Conservation (phyloP, 2,888 invertebrate genomes). For the Temnothorax unifasciatus region DNA sequence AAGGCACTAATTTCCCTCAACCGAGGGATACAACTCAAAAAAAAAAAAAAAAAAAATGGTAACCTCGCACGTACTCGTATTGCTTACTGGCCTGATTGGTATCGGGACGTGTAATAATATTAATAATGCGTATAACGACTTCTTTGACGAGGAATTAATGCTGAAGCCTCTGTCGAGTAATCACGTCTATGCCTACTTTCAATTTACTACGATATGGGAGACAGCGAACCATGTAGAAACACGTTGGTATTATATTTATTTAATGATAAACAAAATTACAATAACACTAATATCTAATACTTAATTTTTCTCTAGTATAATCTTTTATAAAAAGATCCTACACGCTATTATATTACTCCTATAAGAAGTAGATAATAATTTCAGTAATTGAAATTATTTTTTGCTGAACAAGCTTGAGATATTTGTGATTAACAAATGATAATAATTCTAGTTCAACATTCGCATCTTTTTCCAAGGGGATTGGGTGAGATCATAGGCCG, state of each 20-base stretch:
- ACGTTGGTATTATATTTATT: slow-evolving; percentile 72
- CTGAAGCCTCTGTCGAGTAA: slow-evolving; percentile 94
- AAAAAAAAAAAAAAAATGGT: no score
- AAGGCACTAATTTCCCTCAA: no score
- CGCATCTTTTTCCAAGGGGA: slow-evolving; percentile 95
- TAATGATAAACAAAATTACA: neutral
- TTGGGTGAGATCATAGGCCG: slow-evolving; percentile 95
- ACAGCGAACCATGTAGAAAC: slow-evolving; percentile 75
- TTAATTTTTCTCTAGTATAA: neutral
- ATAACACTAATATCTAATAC: neutral
- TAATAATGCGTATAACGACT: slow-evolving; percentile 87
- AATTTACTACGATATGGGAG: slow-evolving; percentile 94
- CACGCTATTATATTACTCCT: neutral
- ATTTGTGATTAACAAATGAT: neutral
- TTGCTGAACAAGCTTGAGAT: neutral
- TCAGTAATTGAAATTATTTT: neutral
- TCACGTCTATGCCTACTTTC: slow-evolving; percentile 96
- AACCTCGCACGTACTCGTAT: neutral
- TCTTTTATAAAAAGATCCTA: neutral
- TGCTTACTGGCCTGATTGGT: slow-evolving; percentile 54
- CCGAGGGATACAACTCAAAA: no score
- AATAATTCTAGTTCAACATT: slow-evolving; percentile 90
- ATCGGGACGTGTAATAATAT: slow-evolving; percentile 55
- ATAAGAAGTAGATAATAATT: neutral
- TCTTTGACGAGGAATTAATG: slow-evolving; percentile 95